Conservation (phyloP, 2,113 vertebrate species). For the Gavialis gangeticus region DNA sequence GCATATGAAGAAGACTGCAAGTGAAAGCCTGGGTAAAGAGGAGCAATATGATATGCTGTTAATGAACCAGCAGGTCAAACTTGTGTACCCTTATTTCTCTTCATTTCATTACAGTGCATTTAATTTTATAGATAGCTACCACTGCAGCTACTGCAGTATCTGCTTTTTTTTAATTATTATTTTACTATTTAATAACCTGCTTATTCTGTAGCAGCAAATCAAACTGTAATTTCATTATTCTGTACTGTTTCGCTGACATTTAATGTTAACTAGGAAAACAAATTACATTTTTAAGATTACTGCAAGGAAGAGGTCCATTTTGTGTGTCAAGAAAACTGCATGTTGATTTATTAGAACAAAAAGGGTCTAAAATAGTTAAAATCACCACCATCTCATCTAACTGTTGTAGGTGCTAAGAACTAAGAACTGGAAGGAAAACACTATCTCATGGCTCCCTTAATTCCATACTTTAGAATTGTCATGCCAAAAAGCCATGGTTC, state of each 20-base stretch:
- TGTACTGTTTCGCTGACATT: not conserved
- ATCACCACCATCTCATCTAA: constrained; percentile 12
- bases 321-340: not conserved
- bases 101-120: not conserved
- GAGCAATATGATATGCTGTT: not conserved
- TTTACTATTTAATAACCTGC: not conserved
- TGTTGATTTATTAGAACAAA: constrained; percentile 24
- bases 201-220: not conserved
- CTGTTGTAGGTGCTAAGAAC: not conserved
- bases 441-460: not conserved
- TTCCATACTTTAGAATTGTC: not conserved
- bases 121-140: constrained; percentile 22
- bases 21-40: not conserved
- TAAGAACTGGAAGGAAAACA: not conserved
- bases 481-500: not conserved
- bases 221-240: not conserved
- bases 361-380: constrained; percentile 15
- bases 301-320: not conserved
- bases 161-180: not conserved
- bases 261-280: not conserved
- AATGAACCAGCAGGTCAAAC: not conserved
- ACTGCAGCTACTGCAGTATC: not conserved
- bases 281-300: not conserved
- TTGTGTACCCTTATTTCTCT: not conserved
- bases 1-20: not conserved